phyloP scores from a whole-genome alignment of 2,113 vertebrate species.

The Himantopus leucocephalus region DNA sequence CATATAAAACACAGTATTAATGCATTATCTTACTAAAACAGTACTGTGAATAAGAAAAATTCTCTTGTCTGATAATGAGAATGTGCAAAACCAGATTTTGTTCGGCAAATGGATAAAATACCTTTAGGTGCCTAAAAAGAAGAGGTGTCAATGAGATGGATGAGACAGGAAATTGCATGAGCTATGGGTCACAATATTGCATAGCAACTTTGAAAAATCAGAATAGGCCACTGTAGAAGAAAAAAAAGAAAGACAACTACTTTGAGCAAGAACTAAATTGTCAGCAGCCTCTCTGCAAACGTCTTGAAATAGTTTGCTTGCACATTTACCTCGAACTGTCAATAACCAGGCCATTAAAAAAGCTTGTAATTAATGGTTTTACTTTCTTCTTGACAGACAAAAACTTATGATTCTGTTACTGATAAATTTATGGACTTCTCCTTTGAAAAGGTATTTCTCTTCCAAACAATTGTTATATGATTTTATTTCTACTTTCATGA shows the following conservation, averaged over 20 bases:
- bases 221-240: background rate
- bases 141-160: background rate
- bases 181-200: background rate
- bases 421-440: conserved; percentile 99
- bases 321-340: background rate
- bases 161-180: background rate
- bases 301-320: background rate
- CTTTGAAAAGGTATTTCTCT: conserved; percentile 93
- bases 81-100: background rate
- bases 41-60: background rate
- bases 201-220: background rate
- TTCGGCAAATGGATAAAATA: background rate
- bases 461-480: background rate
- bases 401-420: conserved; percentile 98
- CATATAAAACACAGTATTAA: background rate
- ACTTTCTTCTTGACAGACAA: conserved; percentile 82
- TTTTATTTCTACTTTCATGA: background rate
- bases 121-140: background rate
- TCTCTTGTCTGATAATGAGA: background rate
- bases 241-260: background rate
- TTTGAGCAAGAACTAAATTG: background rate
- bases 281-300: background rate
- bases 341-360: background rate
- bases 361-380: background rate
- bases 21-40: background rate